phyloP scores from a whole-genome alignment of 1,140 invertebrate genomes.

The Drosophila yakuba region DNA sequence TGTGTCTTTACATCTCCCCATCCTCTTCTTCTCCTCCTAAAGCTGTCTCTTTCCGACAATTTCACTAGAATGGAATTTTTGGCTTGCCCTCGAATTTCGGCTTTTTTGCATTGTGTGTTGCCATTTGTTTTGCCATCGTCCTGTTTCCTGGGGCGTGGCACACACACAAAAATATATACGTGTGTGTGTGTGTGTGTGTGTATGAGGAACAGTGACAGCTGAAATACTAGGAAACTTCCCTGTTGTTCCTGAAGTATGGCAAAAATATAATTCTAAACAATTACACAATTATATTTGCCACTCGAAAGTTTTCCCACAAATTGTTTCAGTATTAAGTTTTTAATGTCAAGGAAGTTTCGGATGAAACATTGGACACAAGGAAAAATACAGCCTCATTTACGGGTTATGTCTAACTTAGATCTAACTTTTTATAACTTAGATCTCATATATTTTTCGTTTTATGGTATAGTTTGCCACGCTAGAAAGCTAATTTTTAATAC shows the following conservation, averaged over 20 bases:
- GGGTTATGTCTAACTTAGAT: no score
- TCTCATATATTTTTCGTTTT: no score
- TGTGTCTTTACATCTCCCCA: conserved; percentile 14
- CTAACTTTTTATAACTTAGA: no score
- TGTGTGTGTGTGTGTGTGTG: no score
- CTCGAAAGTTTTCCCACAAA: conserved; percentile 1
- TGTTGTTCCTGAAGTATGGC: conserved; percentile 3
- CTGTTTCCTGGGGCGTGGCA: conserved; percentile 43
- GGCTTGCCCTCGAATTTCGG: conserved; percentile 36
- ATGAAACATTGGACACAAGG: background rate
- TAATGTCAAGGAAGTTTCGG: background rate
- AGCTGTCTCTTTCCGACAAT: conserved; percentile 14
- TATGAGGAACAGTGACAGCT: conserved; percentile 6
- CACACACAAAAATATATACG: conserved; percentile 1
- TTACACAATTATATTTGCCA: background rate
- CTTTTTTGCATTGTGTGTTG: conserved; percentile 37
- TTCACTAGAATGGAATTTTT: conserved; percentile 44
- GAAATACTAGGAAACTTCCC: background rate
- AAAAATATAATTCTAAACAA: background rate
- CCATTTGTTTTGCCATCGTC: conserved; percentile 31
- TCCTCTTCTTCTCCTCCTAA: background rate
- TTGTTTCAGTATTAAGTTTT: background rate
- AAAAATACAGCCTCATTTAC: no score
- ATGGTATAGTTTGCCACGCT: no score
- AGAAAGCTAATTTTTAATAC: no score